Base-by-base conservation (phyloP, 2,113 vertebrate species). In the Cochlearius cochlearius region DNA sequence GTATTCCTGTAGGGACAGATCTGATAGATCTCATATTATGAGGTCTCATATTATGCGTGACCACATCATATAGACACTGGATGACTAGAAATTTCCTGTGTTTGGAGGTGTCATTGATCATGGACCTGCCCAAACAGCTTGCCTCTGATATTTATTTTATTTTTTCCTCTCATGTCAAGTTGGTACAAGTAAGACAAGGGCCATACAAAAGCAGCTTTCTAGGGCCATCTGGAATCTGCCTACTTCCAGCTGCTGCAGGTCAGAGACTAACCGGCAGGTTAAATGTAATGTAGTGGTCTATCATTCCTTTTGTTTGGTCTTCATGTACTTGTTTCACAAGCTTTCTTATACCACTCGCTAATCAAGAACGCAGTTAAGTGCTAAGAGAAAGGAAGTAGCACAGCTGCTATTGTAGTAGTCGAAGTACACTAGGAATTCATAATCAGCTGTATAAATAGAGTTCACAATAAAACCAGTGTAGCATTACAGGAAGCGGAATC, bases 331-430 rank as follows among this genome's bases (percentile, higher is more conserved):
- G 50, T 91, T 95, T 87, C 72, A 87, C 84, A 80, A 53, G 80
- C 84, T 84, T 93, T 95, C 55, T 50, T 87, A 87, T 41, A 66
- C 59, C 90, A 87, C 80, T 95, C 0, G 1, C 50, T 89, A 89
- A 91, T 91, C 93, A 96, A 84, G 80, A 84, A 19, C 4, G 12
- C 34, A 77, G 87, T 62, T 80, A 73, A 95, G 59, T 83, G 72
- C 72, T 72, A 66, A 84, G 77, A 69, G 84, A 92, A 92, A 69
- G 80, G 63, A 95, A 92, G 59, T 53, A 80, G 80, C 91, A 55
- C 84, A 94, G 87, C 87, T 91, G 94, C 84, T 77, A 39, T 77
- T 86, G 90, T 64, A 62, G 83, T 91, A 89, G 84, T 95, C 68
- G 49, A 27, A 73, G 41, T 84, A 58, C 55, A 45, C 63, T 73